Evolutionary conservation across 2,797 vertebrate species (phyloP).

Genomic region (Crenichthys baileyi): DNA sequence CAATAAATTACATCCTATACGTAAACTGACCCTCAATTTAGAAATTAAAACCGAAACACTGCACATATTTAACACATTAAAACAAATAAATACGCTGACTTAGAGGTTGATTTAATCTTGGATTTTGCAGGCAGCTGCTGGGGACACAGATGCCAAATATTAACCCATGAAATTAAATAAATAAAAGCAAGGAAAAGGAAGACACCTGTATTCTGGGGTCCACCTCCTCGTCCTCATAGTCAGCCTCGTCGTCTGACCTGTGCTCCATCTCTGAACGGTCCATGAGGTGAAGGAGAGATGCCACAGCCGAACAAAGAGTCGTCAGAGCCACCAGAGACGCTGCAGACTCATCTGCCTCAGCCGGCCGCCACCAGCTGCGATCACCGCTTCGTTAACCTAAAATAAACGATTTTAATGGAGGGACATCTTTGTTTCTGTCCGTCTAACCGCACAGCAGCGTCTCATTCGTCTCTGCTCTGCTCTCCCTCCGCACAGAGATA

Average conservation of each 20-base stretch:
- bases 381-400: neutral
- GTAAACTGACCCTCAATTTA: neutral
- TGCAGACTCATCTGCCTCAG: slow-evolving; percentile 14
- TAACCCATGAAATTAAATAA: neutral
- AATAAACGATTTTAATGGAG: neutral
- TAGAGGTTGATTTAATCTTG: neutral
- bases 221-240: slow-evolving; percentile 89
- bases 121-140: slow-evolving; percentile 16
- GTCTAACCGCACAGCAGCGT: neutral
- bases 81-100: neutral
- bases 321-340: neutral
- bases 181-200: neutral
- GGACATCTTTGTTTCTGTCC: slow-evolving; percentile 7
- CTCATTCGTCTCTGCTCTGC: neutral
- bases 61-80: neutral
- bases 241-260: slow-evolving; percentile 78
- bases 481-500: slow-evolving; percentile 1
- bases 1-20: neutral
- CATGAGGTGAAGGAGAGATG: slow-evolving; percentile 65
- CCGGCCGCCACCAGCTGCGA: neutral
- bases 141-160: neutral
- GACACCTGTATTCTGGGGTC: slow-evolving; percentile 93
- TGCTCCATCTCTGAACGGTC: slow-evolving; percentile 71
- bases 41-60: neutral
- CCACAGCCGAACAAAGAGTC: slow-evolving; percentile 66